phyloP scores from a whole-genome alignment of 2,888 invertebrate genomes.

The Dysmachus trigonus region DNA sequence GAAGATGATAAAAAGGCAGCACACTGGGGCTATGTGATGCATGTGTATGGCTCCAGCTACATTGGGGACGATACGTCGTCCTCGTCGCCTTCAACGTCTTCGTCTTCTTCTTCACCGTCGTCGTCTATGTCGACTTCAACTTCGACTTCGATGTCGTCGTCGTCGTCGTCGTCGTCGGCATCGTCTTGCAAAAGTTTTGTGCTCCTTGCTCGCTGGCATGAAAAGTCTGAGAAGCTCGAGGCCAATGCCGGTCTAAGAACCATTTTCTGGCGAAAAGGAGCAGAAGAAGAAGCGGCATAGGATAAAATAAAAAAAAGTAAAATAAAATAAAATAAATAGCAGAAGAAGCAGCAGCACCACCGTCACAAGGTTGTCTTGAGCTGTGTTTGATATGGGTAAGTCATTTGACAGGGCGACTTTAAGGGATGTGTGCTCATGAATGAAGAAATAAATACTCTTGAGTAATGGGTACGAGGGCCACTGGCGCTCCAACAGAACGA shows the following conservation, averaged over 20 bases:
- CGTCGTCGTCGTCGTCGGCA: neutral
- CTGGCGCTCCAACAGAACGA: neutral
- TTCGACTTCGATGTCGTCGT: neutral
- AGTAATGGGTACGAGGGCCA: slow-evolving; percentile 17
- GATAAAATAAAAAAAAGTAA: neutral
- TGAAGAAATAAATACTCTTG: slow-evolving; percentile 37
- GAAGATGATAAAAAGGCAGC: slow-evolving; percentile 42
- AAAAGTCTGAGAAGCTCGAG: slow-evolving; percentile 37
- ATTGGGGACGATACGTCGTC: slow-evolving; percentile 4
- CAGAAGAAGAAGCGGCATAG: neutral
- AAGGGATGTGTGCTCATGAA: slow-evolving; percentile 35
- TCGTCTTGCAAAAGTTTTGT: slow-evolving; percentile 34
- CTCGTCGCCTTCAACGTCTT: neutral
- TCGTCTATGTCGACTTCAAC: neutral
- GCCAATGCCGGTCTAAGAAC: slow-evolving; percentile 32
- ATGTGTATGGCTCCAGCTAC: slow-evolving; percentile 4
- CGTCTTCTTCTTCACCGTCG: neutral
- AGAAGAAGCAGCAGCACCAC: neutral
- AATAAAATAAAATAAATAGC: neutral
- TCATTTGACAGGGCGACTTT: slow-evolving; percentile 40
- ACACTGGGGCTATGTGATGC: slow-evolving; percentile 12
- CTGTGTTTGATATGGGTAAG: slow-evolving; percentile 42
- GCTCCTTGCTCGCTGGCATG: neutral
- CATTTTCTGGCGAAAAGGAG: slow-evolving; percentile 10
- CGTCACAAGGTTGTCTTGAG: slow-evolving; percentile 39